Percentiles rank a stretch among this genome's conserved stretches.
phyloP scores from a whole-genome alignment of 2,888 invertebrate genomes.

The Digitonthophagus gazella region DNA sequence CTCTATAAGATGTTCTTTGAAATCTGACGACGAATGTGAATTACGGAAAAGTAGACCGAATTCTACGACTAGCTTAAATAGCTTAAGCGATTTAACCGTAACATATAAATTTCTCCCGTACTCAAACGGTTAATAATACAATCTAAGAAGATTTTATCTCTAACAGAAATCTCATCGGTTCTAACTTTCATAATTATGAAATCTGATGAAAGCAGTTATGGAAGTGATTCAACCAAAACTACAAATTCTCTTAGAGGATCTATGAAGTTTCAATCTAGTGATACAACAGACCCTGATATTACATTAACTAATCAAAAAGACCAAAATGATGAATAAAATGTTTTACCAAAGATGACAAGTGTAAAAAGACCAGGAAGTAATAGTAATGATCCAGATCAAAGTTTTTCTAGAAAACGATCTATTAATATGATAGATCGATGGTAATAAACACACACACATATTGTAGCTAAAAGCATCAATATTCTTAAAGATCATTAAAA shows the following conservation, averaged over 20 bases:
- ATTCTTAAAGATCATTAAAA: too few species aligned
- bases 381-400: slow-evolving; percentile 38
- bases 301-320: too few species aligned
- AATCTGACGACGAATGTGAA: slow-evolving; percentile 47
- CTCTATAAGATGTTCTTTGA: slow-evolving; percentile 38
- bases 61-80: slow-evolving; percentile 45
- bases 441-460: too few species aligned
- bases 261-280: slow-evolving; percentile 23
- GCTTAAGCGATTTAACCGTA: slow-evolving; percentile 44
- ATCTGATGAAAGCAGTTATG: slow-evolving; percentile 60
- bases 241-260: slow-evolving; percentile 48
- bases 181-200: slow-evolving; percentile 38
- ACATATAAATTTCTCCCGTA: too few species aligned
- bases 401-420: neutral
- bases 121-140: too few species aligned
- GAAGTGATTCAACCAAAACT: slow-evolving; percentile 58
- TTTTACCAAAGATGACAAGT: neutral
- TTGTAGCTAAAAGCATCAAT: too few species aligned
- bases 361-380: slow-evolving; percentile 39
- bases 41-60: slow-evolving; percentile 22
- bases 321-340: too few species aligned
- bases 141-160: slow-evolving; percentile 40
- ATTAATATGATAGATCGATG: too few species aligned
- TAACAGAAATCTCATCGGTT: slow-evolving; percentile 41
- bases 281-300: slow-evolving; percentile 19